Evolutionary conservation across 2,113 vertebrate species (phyloP).

Genomic region (Corvus cornix): DNA sequence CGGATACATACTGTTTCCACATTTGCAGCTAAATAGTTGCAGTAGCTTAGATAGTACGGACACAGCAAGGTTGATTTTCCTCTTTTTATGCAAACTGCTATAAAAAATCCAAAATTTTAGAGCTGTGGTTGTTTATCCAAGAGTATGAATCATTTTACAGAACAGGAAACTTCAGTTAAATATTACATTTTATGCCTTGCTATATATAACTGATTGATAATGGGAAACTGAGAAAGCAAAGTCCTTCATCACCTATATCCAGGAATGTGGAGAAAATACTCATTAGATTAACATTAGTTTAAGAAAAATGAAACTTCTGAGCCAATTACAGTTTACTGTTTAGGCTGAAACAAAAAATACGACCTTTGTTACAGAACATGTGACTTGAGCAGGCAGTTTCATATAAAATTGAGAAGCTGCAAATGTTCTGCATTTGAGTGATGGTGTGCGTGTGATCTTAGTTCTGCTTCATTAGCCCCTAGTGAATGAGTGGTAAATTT

Average conservation of each 20-base stretch:
- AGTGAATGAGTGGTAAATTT: constrained; percentile 74
- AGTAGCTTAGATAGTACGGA: background rate
- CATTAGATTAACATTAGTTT: constrained; percentile 81
- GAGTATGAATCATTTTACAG: constrained; percentile 30
- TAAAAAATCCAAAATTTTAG: background rate
- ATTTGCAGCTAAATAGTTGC: background rate
- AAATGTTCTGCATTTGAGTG: constrained; percentile 52
- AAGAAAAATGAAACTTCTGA: constrained; percentile 74
- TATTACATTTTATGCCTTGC: background rate
- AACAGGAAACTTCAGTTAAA: constrained; percentile 49
- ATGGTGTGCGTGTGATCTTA: constrained; percentile 66
- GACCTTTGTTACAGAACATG: constrained; percentile 52
- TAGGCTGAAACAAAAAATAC: constrained; percentile 52
- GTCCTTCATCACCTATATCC: constrained; percentile 57
- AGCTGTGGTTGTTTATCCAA: constrained; percentile 22
- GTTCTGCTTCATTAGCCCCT: constrained; percentile 76
- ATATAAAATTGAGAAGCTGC: constrained; percentile 66
- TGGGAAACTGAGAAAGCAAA: background rate
- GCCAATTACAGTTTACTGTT: constrained; percentile 73
- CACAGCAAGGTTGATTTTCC: background rate
- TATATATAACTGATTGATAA: constrained; percentile 67
- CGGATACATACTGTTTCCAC: background rate
- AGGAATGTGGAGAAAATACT: constrained; percentile 66
- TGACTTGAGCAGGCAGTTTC: constrained; percentile 52
- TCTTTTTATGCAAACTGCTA: constrained; percentile 23